These are phyloP conservation scores for Folsomia candida DNA, from an alignment of 2,888 invertebrate species.

Conservation along the genomic window DNA sequence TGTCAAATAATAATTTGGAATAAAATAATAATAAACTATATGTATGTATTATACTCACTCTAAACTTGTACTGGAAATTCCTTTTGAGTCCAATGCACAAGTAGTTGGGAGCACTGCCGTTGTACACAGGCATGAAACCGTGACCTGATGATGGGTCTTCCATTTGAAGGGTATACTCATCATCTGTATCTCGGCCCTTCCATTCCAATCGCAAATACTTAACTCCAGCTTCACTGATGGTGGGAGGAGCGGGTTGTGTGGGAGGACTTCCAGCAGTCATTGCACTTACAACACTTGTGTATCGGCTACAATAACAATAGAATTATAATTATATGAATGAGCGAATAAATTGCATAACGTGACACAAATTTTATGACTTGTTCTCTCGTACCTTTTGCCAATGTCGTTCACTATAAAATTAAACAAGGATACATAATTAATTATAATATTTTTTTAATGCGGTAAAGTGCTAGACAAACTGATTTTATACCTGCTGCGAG, in stretches of 20 bases:
- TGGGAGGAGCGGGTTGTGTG: constrained; percentile 72
- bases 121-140: constrained; percentile 76
- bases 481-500: no score
- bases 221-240: constrained; percentile 64
- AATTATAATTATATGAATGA: neutral
- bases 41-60: no score
- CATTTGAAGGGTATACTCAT: constrained; percentile 80
- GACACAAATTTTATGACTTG: neutral
- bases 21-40: neutral
- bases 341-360: neutral
- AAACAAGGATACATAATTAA: no score
- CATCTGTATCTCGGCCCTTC: constrained; percentile 72
- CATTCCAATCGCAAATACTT: constrained; percentile 69
- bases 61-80: constrained; percentile 76
- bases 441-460: no score
- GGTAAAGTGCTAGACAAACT: no score
- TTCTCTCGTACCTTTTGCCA: constrained; percentile 61
- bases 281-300: constrained; percentile 67
- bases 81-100: constrained; percentile 67
- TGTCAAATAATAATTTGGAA: neutral
- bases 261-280: constrained; percentile 80
- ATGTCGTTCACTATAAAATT: constrained; percentile 75
- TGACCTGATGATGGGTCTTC: constrained; percentile 68
- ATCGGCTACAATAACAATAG: constrained; percentile 58
- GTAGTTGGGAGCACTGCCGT: constrained; percentile 70